Evolutionary conservation across 2,888 invertebrate genomes (phyloP), one percentile per base, ranked within the genome.

Genomic region (Dioctria linearis): DNA sequence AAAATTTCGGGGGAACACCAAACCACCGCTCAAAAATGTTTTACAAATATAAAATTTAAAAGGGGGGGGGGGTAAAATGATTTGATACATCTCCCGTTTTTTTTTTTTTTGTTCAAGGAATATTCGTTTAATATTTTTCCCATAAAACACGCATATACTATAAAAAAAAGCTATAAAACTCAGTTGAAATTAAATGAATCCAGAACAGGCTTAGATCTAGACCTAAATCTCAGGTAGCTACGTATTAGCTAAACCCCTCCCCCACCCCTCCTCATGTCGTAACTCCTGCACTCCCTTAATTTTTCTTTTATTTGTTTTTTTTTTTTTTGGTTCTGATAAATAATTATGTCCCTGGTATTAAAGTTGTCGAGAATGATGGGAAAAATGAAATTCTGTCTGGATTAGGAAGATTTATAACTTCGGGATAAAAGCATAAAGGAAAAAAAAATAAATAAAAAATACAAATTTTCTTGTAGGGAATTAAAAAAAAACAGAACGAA

Each of bases 361-460:
- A 51, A 46, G 39, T 51, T 37, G 51, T 37, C n/a, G 37, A 39
- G 25, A n/a, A 9, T 69, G 65, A 51, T 42, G 51, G 49, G 69
- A 49, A n/a, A 51, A 69, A 69, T 67, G 49, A 69, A 51, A 69
- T 11, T 49, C 69, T 51, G 37, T 69, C 51, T 11, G 69, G 49
- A 69, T 51, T 69, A 43, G 40, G 51, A 51, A 69, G 69, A 69
- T 69, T 69, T 69, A 69, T 69, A 51, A 51, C 51, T 25, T 25
- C 49, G 37, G 67, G 66, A 66, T 66, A 42, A 42, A 25, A 43
- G 69, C 49, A 69, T 69, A 46, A 69, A 11, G 49, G 51, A 25
- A 39, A 39, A 69, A 25, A 39, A 25, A 25, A 25, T 25, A 25
- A 25, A 25, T 25, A 25, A 25, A 25, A 25, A 25, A 25, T 25